These are phyloP conservation scores for Catocala fraxini DNA, from an alignment of 2,888 invertebrate genomes.

Conservation along the genomic window DNA sequence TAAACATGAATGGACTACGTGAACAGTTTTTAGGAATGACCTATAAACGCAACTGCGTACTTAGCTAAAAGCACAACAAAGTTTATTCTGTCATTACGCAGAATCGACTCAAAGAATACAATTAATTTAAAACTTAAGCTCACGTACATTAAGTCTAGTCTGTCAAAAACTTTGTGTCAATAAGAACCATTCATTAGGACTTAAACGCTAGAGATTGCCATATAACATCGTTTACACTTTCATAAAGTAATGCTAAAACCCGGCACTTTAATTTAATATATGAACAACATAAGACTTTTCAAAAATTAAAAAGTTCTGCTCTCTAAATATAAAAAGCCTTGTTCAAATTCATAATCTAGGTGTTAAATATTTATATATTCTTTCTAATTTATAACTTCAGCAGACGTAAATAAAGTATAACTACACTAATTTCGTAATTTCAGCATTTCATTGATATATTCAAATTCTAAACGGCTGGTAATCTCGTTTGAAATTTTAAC, in stretches of 20 bases:
- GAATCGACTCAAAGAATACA: no score
- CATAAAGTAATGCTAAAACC: conserved; percentile 15
- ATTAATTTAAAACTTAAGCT: no score
- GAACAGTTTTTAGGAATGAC: no score
- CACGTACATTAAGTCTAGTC: background rate
- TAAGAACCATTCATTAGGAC: conserved; percentile 29
- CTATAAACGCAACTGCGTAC: no score
- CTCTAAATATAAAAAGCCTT: background rate
- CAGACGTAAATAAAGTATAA: no score
- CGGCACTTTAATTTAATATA: background rate
- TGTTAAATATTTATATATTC: no score
- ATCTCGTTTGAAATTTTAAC: conserved; percentile 1
- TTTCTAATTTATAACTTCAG: no score
- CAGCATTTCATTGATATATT: background rate
- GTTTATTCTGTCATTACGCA: no score
- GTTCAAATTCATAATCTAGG: no score
- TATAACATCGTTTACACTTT: conserved; percentile 30
- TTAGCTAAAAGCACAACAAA: no score
- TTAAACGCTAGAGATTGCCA: conserved; percentile 17
- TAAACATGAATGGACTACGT: no score
- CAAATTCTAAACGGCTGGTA: background rate
- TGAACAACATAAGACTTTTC: background rate
- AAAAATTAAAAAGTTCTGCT: conserved; percentile 8
- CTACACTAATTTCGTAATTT: no score
- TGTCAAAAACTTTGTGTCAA: conserved; percentile 24